A percentile compares a stretch with the other conserved stretches of the same genome.
phyloP scores from a whole-genome alignment of 2,113 vertebrate genomes.

The Hyperoodon ampullatus region DNA sequence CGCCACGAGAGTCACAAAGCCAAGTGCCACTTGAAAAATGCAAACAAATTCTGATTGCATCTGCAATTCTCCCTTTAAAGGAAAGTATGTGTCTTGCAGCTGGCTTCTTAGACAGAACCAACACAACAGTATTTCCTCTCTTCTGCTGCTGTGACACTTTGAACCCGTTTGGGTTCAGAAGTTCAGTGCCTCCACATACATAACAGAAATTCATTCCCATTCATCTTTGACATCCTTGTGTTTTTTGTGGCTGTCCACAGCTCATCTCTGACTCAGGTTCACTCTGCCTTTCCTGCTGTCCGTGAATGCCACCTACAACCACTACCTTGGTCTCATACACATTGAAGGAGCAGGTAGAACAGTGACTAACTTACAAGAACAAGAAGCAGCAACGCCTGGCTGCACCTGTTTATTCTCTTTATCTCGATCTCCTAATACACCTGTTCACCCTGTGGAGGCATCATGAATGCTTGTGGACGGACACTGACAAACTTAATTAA shows the following conservation, averaged over 20 bases:
- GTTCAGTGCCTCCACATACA: neutral
- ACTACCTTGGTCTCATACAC: neutral
- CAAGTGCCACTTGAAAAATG: neutral
- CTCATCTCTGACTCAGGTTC: neutral
- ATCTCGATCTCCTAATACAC: neutral
- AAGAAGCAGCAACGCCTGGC: neutral
- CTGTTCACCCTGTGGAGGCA: neutral
- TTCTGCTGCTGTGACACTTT: neutral
- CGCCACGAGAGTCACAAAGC: neutral
- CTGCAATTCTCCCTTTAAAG: neutral
- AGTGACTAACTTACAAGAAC: neutral
- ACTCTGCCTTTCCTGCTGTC: neutral
- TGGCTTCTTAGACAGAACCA: neutral
- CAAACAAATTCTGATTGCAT: neutral
- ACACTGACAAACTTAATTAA: constrained; percentile 33
- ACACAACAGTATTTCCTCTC: neutral
- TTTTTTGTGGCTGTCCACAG: neutral
- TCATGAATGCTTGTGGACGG: constrained; percentile 37
- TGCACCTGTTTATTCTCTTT: neutral
- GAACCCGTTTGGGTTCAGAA: neutral
- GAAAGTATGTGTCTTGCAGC: neutral
- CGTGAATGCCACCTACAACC: neutral
- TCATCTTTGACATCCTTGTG: neutral
- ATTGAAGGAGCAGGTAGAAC: neutral
- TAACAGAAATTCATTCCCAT: neutral